phyloP scores from a whole-genome alignment of 2,797 vertebrate species.

The Pelobates cultripes region DNA sequence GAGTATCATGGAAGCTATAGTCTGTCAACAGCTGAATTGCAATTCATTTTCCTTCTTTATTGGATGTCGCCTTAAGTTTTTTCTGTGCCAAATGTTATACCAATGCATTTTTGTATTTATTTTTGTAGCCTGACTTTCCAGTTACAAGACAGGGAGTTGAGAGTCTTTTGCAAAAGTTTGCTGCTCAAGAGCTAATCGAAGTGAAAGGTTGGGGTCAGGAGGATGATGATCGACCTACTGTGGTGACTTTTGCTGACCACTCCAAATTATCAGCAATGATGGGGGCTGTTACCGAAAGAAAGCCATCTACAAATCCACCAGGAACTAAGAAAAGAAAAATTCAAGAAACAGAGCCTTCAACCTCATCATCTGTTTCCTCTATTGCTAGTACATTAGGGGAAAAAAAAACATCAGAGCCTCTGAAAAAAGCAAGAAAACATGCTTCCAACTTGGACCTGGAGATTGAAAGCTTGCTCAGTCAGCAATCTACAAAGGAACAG shows the following conservation, averaged over 20 bases:
- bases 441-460: slow-evolving; percentile 90
- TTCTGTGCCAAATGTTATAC: neutral
- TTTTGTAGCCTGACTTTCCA: slow-evolving; percentile 76
- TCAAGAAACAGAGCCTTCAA: slow-evolving; percentile 61
- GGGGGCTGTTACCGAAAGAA: slow-evolving; percentile 79
- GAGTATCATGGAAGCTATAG: no score
- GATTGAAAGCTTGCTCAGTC: slow-evolving; percentile 90
- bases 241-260: slow-evolving; percentile 88
- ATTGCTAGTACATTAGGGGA: slow-evolving; percentile 58
- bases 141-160: slow-evolving; percentile 82
- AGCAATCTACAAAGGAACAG: slow-evolving; percentile 93
- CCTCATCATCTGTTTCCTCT: slow-evolving; percentile 54
- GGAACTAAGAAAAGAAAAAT: slow-evolving; percentile 64
- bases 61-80: no score
- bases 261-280: slow-evolving; percentile 92
- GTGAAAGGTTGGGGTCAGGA: slow-evolving; percentile 78
- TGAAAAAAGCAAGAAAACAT: slow-evolving; percentile 71
- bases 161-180: slow-evolving; percentile 90
- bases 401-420: slow-evolving; percentile 59
- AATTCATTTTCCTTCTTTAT: no score
- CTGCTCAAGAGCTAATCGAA: slow-evolving; percentile 91
- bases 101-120: neutral
- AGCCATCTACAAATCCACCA: slow-evolving; percentile 59
- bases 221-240: slow-evolving; percentile 71
- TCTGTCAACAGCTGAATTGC: no score